phyloP scores from a whole-genome alignment of 2,797 vertebrate genomes.

The Diceros bicornis region DNA sequence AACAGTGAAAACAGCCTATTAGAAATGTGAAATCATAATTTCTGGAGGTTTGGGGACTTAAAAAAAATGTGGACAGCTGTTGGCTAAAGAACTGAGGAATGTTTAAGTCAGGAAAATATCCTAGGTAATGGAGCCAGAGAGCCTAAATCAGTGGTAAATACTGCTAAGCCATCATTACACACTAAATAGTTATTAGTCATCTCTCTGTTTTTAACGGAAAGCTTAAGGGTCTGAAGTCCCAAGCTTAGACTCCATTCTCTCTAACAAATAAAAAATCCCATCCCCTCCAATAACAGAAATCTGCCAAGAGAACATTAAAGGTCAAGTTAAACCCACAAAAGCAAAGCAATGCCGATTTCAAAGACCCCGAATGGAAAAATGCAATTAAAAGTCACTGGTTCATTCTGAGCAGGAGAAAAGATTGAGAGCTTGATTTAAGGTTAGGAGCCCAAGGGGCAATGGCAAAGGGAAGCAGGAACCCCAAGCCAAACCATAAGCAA shows the following conservation, averaged over 20 bases:
- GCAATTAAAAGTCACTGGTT: conserved; percentile 79
- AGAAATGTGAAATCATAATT: conserved; percentile 91
- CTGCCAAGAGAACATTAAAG: conserved; percentile 87
- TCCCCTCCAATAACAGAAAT: conserved; percentile 78
- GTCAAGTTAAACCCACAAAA: conserved; percentile 84
- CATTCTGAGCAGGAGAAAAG: conserved; percentile 70
- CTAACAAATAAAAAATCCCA: conserved; percentile 86
- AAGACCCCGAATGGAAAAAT: conserved; percentile 83
- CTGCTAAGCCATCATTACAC: conserved; percentile 91
- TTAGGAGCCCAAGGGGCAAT: conserved; percentile 22
- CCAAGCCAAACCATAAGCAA: conserved; percentile 44
- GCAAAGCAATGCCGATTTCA: conserved; percentile 84
- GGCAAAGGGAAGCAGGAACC: conserved; percentile 30
- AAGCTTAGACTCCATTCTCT: conserved; percentile 87
- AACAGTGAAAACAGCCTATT: conserved; percentile 85
- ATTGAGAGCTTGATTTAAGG: conserved; percentile 52
- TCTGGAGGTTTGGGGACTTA: conserved; percentile 84
- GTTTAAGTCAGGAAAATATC: conserved; percentile 89
- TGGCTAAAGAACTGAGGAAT: conserved; percentile 90
- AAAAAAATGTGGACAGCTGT: conserved; percentile 89
- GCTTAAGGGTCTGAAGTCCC: conserved; percentile 84
- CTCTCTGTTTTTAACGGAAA: conserved; percentile 84
- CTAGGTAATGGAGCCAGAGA: conserved; percentile 89
- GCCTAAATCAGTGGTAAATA: conserved; percentile 89
- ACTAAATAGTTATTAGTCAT: conserved; percentile 91